These are phyloP conservation scores for Palythoa caribaeorum DNA, from an alignment of 92 coral and sea anemone species.

Conservation along the genomic window DNA sequence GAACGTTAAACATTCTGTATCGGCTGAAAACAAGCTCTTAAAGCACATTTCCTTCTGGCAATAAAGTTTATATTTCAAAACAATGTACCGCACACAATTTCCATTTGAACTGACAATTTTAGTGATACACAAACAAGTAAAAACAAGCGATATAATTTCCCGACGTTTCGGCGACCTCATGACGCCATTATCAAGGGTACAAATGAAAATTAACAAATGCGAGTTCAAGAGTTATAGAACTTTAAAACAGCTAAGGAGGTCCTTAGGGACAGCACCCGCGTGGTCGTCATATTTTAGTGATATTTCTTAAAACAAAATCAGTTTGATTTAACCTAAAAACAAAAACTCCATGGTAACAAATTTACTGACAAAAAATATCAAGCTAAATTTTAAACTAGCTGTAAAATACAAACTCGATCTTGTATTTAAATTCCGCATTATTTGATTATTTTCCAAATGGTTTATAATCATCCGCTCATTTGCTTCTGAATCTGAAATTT, in stretches of 20 bases:
- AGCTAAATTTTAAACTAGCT: background rate
- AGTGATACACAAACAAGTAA: background rate
- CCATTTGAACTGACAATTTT: no score
- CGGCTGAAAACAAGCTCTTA: background rate
- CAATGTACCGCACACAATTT: background rate
- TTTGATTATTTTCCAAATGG: no score
- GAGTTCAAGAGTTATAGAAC: no score
- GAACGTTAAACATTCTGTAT: background rate
- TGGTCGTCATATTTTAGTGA: background rate
- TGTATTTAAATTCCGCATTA: no score
- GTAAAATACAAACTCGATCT: background rate
- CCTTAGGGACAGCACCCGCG: no score
- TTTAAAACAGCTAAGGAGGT: no score
- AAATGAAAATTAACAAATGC: no score
- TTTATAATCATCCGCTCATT: no score
- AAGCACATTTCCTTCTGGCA: background rate
- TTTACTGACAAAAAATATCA: background rate
- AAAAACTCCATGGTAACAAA: background rate
- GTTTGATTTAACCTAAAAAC: background rate
- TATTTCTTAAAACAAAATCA: background rate
- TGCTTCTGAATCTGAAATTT: no score
- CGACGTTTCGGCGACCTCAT: no score
- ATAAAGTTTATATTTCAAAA: background rate
- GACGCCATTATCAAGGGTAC: no score
- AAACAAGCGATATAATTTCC: background rate